These are phyloP conservation scores for Saccostrea cuccullata DNA, from an alignment of 1,140 invertebrate species.

Conservation along the genomic window DNA sequence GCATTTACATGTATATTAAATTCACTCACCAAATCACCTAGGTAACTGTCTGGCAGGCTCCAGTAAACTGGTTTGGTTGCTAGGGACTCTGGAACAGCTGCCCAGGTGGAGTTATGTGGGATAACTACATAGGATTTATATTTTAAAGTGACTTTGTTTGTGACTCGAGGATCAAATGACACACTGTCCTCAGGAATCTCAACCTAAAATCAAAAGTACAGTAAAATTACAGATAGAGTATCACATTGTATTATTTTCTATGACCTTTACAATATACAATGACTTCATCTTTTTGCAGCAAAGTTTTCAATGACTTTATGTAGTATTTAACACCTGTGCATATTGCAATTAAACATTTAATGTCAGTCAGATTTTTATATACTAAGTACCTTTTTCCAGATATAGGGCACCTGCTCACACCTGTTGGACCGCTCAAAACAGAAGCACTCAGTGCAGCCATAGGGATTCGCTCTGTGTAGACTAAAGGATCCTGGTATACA, in stretches of 20 bases:
- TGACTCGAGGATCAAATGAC: constrained; percentile 50
- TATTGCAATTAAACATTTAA: not conserved
- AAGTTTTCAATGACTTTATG: no score
- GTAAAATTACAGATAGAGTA: not conserved
- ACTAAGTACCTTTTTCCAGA: constrained; percentile 71
- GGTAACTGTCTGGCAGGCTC: constrained; percentile 88
- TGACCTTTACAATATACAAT: not conserved
- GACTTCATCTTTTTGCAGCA: no score
- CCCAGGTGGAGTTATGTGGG: constrained; percentile 83
- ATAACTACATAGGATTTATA: constrained; percentile 83
- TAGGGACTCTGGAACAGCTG: constrained; percentile 84
- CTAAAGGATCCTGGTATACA: constrained; percentile 96
- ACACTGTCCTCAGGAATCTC: constrained; percentile 53
- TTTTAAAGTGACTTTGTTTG: constrained; percentile 45
- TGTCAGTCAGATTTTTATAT: not conserved
- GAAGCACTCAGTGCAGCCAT: constrained; percentile 98
- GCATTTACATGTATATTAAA: constrained; percentile 33
- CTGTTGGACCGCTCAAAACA: constrained; percentile 95
- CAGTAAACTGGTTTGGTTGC: constrained; percentile 91
- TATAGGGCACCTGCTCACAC: constrained; percentile 86
- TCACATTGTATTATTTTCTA: not conserved
- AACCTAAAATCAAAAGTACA: constrained; percentile 48
- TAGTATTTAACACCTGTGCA: no score
- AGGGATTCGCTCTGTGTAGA: constrained; percentile 88
- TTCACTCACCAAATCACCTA: constrained; percentile 87